These are phyloP conservation scores for Sclerodermus sp. DNA, from an alignment of 2,888 invertebrate genomes.

Conservation along the genomic window DNA sequence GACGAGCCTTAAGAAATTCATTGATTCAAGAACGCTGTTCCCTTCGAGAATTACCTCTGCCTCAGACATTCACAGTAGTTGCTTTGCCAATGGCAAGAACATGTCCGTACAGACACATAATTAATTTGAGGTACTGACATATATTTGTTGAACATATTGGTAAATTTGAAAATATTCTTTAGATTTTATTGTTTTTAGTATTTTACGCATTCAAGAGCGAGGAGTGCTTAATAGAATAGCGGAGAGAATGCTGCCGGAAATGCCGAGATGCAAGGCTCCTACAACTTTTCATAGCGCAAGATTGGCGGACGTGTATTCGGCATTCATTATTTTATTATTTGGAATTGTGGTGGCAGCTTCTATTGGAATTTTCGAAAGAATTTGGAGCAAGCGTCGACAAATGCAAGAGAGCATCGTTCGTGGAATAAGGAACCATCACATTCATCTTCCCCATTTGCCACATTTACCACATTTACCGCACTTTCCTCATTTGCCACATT, in stretches of 20 bases:
- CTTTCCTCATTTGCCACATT: not conserved
- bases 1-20: constrained; percentile 58
- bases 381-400: constrained; percentile 41
- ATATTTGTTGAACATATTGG: not conserved
- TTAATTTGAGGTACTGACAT: constrained; percentile 61
- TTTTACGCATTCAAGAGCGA: constrained; percentile 53
- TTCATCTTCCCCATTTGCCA: not conserved
- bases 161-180: not conserved
- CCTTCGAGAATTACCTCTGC: constrained; percentile 63
- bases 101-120: constrained; percentile 65
- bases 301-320: constrained; percentile 64
- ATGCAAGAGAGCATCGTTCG: constrained; percentile 29
- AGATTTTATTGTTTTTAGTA: constrained; percentile 32
- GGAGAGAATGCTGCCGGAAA: constrained; percentile 54
- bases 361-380: constrained; percentile 44
- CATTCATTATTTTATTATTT: constrained; percentile 58
- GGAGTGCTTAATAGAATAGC: constrained; percentile 51
- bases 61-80: constrained; percentile 62
- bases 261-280: constrained; percentile 62
- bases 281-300: constrained; percentile 65
- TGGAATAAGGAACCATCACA: constrained; percentile 18
- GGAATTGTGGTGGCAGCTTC: constrained; percentile 54
- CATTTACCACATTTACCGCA: constrained; percentile 4
- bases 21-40: constrained; percentile 59
- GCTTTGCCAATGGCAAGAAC: constrained; percentile 63